These are phyloP conservation scores for Pionites leucogaster DNA, from an alignment of 2,113 vertebrate genomes.

Conservation along the genomic window DNA sequence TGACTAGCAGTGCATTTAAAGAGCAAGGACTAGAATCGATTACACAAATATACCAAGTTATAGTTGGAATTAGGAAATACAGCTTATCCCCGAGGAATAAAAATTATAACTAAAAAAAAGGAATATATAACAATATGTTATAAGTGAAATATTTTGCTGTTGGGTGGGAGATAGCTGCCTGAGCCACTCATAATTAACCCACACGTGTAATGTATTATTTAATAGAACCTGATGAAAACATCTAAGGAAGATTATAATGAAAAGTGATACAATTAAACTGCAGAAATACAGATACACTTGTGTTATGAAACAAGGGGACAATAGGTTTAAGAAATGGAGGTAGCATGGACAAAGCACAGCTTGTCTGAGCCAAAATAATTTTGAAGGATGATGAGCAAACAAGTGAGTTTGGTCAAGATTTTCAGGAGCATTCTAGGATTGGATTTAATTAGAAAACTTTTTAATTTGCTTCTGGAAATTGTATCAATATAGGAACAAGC, in stretches of 20 bases:
- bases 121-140: background rate
- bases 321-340: background rate
- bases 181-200: slow-evolving; percentile 2
- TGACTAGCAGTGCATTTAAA: background rate
- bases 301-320: background rate
- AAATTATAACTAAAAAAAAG: background rate
- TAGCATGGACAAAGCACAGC: background rate
- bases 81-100: background rate
- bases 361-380: background rate
- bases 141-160: background rate
- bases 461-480: background rate
- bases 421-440: background rate
- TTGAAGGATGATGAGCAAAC: background rate
- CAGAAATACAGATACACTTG: background rate
- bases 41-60: background rate
- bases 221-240: background rate
- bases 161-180: background rate
- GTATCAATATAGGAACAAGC: background rate
- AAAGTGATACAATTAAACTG: slow-evolving; percentile 2
- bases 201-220: background rate
- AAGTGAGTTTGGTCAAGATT: background rate
- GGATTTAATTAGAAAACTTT: background rate
- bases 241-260: background rate
- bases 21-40: background rate
- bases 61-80: background rate